A percentile compares a stretch with the other conserved stretches of the same genome.
These are phyloP conservation scores for Siphonodentalium dalli DNA, from an alignment of 2,888 invertebrate genomes.

Conservation along the genomic window DNA sequence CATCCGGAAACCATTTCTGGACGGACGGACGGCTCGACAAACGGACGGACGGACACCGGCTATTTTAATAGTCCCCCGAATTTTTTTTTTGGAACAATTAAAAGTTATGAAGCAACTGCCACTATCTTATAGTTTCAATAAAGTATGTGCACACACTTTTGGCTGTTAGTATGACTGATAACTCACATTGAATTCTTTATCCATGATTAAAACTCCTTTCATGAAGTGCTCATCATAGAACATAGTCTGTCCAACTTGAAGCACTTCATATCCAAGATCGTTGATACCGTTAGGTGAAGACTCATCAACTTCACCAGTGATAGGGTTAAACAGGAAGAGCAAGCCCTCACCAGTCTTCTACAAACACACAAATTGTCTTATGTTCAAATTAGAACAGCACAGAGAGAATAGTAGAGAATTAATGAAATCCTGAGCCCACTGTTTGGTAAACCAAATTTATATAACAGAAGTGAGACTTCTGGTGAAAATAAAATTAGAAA, in stretches of 20 bases:
- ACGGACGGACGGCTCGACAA: too few relatives aligned
- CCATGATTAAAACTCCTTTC: slow-evolving; percentile 79
- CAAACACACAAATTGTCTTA: slow-evolving; percentile 1
- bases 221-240: slow-evolving; percentile 73
- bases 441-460: neutral
- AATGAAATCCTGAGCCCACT: too few relatives aligned
- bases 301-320: slow-evolving; percentile 74
- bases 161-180: too few relatives aligned
- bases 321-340: slow-evolving; percentile 86
- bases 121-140: too few relatives aligned
- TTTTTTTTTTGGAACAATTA: too few relatives aligned
- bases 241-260: slow-evolving; percentile 78
- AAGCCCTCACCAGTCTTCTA: slow-evolving; percentile 63
- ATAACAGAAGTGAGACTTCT: neutral
- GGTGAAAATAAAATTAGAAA: neutral
- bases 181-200: slow-evolving; percentile 41
- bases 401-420: too few relatives aligned
- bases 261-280: slow-evolving; percentile 70
- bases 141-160: too few relatives aligned
- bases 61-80: too few relatives aligned
- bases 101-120: too few relatives aligned
- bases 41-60: too few relatives aligned
- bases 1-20: too few relatives aligned
- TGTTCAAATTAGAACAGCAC: too few relatives aligned
- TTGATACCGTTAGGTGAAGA: slow-evolving; percentile 38